Evolutionary conservation across 2,888 invertebrate species (phyloP).

Genomic region (Aricia artaxerxes): DNA sequence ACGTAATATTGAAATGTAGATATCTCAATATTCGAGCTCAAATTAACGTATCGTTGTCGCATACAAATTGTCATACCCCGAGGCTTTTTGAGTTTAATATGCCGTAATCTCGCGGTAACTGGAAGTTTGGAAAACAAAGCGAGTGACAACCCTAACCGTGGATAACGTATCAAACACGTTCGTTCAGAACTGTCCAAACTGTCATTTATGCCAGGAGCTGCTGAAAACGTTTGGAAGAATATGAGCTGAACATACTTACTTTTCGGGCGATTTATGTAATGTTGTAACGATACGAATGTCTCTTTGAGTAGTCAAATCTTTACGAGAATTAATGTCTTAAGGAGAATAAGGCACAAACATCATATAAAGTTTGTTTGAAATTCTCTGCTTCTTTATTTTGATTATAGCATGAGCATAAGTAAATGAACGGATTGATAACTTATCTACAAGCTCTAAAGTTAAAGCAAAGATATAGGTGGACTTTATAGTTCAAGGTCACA

Average conservation of each 20-base stretch:
- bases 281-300: neutral
- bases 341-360: neutral
- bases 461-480: neutral
- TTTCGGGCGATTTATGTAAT: neutral
- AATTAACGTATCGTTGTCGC: neutral
- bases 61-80: neutral
- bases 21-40: neutral
- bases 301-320: neutral
- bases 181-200: constrained; percentile 21
- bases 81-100: constrained; percentile 26
- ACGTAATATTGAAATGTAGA: neutral
- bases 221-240: neutral
- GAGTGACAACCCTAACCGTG: constrained; percentile 4
- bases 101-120: constrained; percentile 6
- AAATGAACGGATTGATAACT: neutral
- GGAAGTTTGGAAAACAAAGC: constrained; percentile 23
- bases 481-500: neutral
- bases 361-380: neutral
- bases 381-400: no score
- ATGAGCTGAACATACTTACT: neutral
- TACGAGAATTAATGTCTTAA: no score
- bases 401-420: neutral
- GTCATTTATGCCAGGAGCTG: constrained; percentile 2
- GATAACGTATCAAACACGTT: constrained; percentile 25
- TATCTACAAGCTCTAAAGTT: neutral